Evolutionary conservation across 2,888 invertebrate species (phyloP), one percentile per base, ranked within the genome.

Genomic region (Baronia brevicornis): DNA sequence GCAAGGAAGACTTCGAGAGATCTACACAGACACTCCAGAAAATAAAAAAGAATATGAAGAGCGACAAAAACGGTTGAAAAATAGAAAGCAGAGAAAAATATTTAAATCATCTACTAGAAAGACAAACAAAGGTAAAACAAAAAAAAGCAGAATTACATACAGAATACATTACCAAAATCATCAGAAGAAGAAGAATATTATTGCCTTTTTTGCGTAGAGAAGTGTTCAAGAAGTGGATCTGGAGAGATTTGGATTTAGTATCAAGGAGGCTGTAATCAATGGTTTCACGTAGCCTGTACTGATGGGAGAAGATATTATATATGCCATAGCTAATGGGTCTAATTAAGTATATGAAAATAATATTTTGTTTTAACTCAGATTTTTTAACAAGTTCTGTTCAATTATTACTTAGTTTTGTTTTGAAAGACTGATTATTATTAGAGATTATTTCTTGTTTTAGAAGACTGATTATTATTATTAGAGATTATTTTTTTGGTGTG

Each of bases 11-110:
- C 33, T 18, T 22, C 17, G 3, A 35, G 33, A 23, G 33, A 43
- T 51, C 7, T 48, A 43, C 21, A 51, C 48, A 4, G 48, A 51
- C 13, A 48, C 48, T 4, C 47, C 46, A 2, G 44, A 48, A 33
- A 48, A 51, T 28, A 24, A 36, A 29, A 38, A 33, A 33, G 46
- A 50, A 33, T 10, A 24, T 14, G 43, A 50, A 32, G 34, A 34
- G 14, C 4, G 21, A 38, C n/a, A 23, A 25, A 34, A 33, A 30
- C 9, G 36, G 28, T 12, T 15, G 0, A 41, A 38, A 31, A 27
- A 26, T 27, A 40, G 20, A 36, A 26, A 27, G 27, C 0, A 32
- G 40, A 26, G 42, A 40, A 31, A 38, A 15, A 33, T 15, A 26
- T 26, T 11, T 10, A n/a, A n/a, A n/a, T n/a, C n/a, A n/a, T n/a